Conservation (phyloP, 2,888 invertebrate genomes). For the Hetaerina titia region DNA sequence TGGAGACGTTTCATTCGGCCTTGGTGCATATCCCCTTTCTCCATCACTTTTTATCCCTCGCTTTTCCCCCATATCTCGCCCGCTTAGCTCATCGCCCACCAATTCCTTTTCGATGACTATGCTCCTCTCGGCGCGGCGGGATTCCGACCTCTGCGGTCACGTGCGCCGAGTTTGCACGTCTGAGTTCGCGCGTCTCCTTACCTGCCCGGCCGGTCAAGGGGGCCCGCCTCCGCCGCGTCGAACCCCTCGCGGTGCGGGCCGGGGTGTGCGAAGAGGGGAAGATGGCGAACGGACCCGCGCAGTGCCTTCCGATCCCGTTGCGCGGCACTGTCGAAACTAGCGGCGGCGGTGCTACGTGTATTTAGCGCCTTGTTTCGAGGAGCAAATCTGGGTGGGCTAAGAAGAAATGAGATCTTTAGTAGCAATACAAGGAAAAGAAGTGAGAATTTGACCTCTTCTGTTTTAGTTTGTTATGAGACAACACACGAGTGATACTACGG, state of each 20-base stretch:
- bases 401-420: too few relatives aligned
- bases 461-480: too few relatives aligned
- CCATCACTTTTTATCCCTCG: neutral
- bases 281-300: neutral
- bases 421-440: neutral
- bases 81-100: conserved; percentile 58
- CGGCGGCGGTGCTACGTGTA: neutral
- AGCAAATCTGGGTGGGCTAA: too few relatives aligned
- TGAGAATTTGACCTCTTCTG: neutral
- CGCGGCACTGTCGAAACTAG: neutral
- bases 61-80: neutral
- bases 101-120: conserved; percentile 28
- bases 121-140: neutral
- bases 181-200: neutral
- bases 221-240: neutral
- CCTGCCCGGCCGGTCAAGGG: neutral
- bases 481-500: too few relatives aligned
- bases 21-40: neutral
- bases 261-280: neutral
- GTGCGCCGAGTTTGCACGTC: neutral
- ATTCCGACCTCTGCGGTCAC: neutral
- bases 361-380: neutral
- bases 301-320: neutral
- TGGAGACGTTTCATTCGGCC: neutral
- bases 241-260: neutral